Conservation (phyloP, 2,888 invertebrate genomes). For the Trachelus tabidus region DNA sequence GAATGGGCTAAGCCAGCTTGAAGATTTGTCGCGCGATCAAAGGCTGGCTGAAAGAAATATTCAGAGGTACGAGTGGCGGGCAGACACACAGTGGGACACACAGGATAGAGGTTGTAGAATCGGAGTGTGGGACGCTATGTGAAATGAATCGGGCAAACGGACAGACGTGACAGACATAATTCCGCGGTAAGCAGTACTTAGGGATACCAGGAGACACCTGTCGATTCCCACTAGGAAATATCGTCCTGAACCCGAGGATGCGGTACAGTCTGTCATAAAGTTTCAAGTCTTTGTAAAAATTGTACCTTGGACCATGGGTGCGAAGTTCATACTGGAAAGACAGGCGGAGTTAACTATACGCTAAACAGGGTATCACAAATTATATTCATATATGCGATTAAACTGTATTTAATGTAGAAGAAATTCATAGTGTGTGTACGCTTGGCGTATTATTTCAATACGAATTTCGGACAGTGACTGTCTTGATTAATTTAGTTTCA, state of each 20-base stretch:
- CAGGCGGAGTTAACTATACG: not conserved
- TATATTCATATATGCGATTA: not conserved
- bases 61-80: constrained; percentile 18
- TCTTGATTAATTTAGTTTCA: too few relatives aligned
- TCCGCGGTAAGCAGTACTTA: constrained; percentile 57
- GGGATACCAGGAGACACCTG: constrained; percentile 51
- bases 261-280: not conserved
- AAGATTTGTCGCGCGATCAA: constrained; percentile 18
- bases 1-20: constrained; percentile 45
- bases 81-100: constrained; percentile 1
- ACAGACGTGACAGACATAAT: constrained; percentile 61
- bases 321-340: not conserved
- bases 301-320: not conserved
- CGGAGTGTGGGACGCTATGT: constrained; percentile 42
- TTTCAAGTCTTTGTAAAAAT: not conserved
- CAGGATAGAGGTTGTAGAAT: constrained; percentile 17
- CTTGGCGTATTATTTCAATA: too few relatives aligned
- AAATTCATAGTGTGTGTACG: too few relatives aligned
- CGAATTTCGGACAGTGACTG: too few relatives aligned
- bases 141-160: constrained; percentile 57
- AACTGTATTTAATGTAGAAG: not conserved
- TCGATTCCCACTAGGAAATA: constrained; percentile 51
- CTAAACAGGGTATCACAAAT: not conserved
- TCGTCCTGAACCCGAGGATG: not conserved
- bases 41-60: constrained; percentile 24